A percentile compares a stretch with the other conserved stretches of the same genome.
These are phyloP conservation scores for Coendou prehensilis DNA, from an alignment of 2,797 vertebrate genomes.

Conservation along the genomic window DNA sequence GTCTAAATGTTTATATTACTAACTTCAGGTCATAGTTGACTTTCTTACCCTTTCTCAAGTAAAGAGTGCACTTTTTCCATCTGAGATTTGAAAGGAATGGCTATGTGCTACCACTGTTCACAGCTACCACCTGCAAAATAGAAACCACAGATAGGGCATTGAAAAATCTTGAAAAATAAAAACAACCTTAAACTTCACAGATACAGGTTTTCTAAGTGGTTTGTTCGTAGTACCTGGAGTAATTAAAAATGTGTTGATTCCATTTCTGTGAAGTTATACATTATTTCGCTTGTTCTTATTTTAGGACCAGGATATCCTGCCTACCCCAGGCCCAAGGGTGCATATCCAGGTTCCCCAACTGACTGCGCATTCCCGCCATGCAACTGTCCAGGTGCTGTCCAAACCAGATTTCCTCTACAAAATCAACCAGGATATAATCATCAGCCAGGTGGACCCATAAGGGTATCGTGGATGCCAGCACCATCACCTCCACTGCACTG, in stretches of 20 bases:
- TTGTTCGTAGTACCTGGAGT: neutral
- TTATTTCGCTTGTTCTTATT: conserved; percentile 44
- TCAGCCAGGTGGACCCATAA: conserved; percentile 1
- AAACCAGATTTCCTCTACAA: conserved; percentile 62
- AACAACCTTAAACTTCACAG: neutral
- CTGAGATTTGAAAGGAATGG: neutral
- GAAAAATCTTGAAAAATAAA: conserved; percentile 37
- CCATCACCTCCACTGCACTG: conserved; percentile 89
- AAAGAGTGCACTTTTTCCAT: neutral
- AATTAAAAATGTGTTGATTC: neutral
- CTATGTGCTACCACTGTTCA: neutral
- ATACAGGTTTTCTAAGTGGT: conserved; percentile 14
- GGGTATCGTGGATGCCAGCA: conserved; percentile 87
- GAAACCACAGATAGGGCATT: neutral
- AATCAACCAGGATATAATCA: conserved; percentile 48
- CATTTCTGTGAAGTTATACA: neutral
- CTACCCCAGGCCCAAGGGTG: neutral
- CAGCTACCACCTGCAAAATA: neutral
- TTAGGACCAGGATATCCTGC: neutral
- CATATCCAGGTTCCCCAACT: neutral
- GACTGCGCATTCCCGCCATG: neutral
- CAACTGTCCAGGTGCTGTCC: neutral
- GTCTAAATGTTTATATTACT: neutral
- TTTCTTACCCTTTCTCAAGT: neutral
- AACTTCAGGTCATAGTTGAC: neutral